Conservation (phyloP, 2,113 vertebrate genomes). For the Mesitornis unicolor region DNA sequence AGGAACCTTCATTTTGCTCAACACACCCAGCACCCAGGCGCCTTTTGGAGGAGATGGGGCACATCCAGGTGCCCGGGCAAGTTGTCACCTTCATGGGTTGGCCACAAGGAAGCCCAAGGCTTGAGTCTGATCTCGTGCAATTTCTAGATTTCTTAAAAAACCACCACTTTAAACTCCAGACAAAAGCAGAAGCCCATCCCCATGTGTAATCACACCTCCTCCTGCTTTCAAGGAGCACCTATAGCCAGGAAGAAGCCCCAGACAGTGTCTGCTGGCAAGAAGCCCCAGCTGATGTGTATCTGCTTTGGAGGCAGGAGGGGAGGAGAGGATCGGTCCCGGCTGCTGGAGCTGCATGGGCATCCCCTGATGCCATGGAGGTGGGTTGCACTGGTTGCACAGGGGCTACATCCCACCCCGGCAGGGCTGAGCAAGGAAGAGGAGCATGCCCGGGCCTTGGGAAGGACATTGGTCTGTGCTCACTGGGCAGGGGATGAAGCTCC, state of each 20-base stretch:
- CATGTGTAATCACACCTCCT: neutral
- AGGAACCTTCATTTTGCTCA: neutral
- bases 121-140: neutral
- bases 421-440: no score
- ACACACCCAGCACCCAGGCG: neutral
- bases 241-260: neutral
- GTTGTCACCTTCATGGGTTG: neutral
- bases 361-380: accelerated
- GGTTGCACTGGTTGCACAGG: neutral
- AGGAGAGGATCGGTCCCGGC: accelerated
- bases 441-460: accelerated
- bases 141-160: neutral
- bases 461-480: accelerated
- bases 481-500: neutral
- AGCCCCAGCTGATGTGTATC: accelerated
- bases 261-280: accelerated
- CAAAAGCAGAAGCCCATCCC: neutral
- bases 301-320: neutral
- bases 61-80: neutral
- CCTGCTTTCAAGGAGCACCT: neutral
- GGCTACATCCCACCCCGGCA: accelerated
- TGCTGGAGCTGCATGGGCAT: neutral
- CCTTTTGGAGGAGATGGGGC: neutral
- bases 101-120: no score
- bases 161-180: neutral